These are phyloP conservation scores for Formica exsecta DNA, from an alignment of 1,140 invertebrate species.

Conservation along the genomic window DNA sequence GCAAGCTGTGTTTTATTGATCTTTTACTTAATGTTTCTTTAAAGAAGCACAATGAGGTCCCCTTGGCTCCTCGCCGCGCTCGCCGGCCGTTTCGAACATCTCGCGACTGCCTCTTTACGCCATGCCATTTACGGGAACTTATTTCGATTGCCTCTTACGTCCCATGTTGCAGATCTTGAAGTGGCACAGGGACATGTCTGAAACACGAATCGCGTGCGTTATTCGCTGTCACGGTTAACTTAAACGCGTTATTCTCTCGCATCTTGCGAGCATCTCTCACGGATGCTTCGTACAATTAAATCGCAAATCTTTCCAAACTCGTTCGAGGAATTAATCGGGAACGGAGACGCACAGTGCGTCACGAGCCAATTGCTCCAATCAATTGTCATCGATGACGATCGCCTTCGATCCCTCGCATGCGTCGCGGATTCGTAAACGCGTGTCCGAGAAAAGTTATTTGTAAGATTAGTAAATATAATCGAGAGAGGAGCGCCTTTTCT, in stretches of 20 bases:
- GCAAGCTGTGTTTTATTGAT: constrained; percentile 58
- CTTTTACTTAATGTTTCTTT: constrained; percentile 49
- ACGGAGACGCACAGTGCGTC: constrained; percentile 18
- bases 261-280: not conserved
- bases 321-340: constrained; percentile 34
- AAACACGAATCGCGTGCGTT: constrained; percentile 65
- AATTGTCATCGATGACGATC: constrained; percentile 40
- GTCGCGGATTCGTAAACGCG: constrained; percentile 5
- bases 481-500: not conserved
- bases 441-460: constrained; percentile 3
- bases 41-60: constrained; percentile 51
- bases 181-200: constrained; percentile 88
- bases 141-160: constrained; percentile 85
- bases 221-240: not conserved
- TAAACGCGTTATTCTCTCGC: not conserved
- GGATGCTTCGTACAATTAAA: too few relatives aligned
- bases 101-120: constrained; percentile 28
- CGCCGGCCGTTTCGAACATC: constrained; percentile 48
- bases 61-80: constrained; percentile 34
- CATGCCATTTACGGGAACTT: constrained; percentile 16
- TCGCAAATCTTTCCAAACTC: not conserved
- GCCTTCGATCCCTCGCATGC: not conserved
- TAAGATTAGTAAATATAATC: not conserved
- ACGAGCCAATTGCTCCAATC: constrained; percentile 53
- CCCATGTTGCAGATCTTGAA: constrained; percentile 90